phyloP scores from a whole-genome alignment of 2,113 vertebrate species.

The Pantherophis guttatus region DNA sequence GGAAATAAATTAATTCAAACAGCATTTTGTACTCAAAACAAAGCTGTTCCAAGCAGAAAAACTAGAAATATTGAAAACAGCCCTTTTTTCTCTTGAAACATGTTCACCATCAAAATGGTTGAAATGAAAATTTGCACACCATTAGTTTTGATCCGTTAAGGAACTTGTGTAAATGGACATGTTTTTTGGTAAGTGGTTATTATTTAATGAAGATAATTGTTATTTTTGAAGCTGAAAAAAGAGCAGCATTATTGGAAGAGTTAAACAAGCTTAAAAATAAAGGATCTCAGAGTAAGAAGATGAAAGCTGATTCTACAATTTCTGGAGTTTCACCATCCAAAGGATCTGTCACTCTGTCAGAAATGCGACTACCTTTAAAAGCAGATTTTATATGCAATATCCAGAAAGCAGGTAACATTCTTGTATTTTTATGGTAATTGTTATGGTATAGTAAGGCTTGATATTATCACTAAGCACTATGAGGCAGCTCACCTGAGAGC shows the following conservation, averaged over 20 bases:
- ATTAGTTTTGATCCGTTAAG: neutral
- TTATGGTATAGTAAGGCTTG: neutral
- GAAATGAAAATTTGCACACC: neutral
- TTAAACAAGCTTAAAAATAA: constrained; percentile 82
- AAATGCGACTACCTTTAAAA: constrained; percentile 91
- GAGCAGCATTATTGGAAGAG: constrained; percentile 81
- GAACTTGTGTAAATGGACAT: neutral
- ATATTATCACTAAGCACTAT: neutral
- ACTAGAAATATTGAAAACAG: neutral
- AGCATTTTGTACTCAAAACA: neutral
- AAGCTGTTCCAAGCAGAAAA: neutral
- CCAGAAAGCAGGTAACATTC: constrained; percentile 82
- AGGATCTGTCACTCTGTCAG: constrained; percentile 85
- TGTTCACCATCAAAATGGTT: neutral
- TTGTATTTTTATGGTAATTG: neutral
- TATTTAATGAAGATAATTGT: neutral
- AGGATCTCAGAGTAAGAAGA: constrained; percentile 71
- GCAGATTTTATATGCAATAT: constrained; percentile 91
- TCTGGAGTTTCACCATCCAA: constrained; percentile 73
- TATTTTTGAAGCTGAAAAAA: constrained; percentile 80
- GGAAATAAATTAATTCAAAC: neutral
- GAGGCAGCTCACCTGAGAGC: neutral
- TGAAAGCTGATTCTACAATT: constrained; percentile 43
- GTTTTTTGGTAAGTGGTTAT: neutral
- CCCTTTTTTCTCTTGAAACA: neutral